Percentiles rank a stretch among this genome's conserved stretches.
Conservation (phyloP, 2,797 vertebrate species). For the Neopelma chrysocephalum region DNA sequence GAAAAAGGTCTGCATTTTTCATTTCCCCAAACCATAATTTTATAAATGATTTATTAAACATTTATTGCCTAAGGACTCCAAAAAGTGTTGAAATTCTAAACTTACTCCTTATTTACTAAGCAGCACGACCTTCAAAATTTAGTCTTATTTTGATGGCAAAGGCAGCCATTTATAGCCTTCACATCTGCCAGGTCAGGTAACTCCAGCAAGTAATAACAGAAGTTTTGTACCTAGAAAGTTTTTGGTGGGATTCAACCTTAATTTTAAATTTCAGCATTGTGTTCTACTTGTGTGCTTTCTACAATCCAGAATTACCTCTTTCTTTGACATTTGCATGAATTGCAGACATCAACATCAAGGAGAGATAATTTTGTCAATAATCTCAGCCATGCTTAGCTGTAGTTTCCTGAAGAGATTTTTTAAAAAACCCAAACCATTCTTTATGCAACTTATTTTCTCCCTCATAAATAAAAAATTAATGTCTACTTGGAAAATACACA, state of each 20-base stretch:
- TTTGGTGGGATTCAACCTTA: not conserved
- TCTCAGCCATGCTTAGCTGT: not conserved
- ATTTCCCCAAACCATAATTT: not conserved
- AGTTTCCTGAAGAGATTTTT: not conserved
- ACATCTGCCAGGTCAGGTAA: not conserved
- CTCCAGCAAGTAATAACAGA: not conserved
- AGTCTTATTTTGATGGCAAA: not conserved
- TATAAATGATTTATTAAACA: not conserved
- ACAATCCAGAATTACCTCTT: not conserved
- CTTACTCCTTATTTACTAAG: not conserved
- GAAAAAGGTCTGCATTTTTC: not conserved
- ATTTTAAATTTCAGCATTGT: not conserved
- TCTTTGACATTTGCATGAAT: not conserved
- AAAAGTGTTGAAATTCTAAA: not conserved
- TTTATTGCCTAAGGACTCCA: not conserved
- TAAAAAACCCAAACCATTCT: accelerated
- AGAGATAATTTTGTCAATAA: not conserved
- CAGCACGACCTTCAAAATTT: not conserved
- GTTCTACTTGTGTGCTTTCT: not conserved
- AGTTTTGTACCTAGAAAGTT: not conserved
- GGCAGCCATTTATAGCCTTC: not conserved
- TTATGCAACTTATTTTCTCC: not conserved
- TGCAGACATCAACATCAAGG: not conserved
- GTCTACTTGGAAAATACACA: not conserved
- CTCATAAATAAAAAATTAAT: not conserved